Base-by-base conservation (phyloP, 2,888 invertebrate species). In the Drosophila merina region DNA sequence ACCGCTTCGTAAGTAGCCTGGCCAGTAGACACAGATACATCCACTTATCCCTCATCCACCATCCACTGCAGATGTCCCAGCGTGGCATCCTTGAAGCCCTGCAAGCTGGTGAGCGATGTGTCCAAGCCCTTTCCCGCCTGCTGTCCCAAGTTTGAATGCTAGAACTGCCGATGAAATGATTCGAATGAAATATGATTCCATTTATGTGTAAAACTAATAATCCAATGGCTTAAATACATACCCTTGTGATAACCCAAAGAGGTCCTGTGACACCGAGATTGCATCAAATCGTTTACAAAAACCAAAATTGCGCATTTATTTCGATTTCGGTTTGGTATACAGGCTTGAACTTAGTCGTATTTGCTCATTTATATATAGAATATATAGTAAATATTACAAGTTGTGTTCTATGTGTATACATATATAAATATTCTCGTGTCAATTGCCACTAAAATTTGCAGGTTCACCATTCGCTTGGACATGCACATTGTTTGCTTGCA, bases 61-160 rank as follows among this genome's bases (percentile, higher is more conserved):
- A 20, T 20, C 20, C 20, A 20, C 20, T 20, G 20, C 52, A 89
- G 89, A 4, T 89, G 88, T 36, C 47, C 85, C 0, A 6, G 42
- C 0, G 28, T 50, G 0, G 51, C 36, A 0, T 12, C 50, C 1
- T 30, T 75, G 12, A 57, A 69, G 36, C 74, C 76, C 26, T 89
- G 89, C 60, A 76, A 73, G 30, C 25, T 78, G 4, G 57, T 76
- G 0, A 50, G 63, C 10, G 79, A 88, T 74, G 30, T 57, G 0
- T 57, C 64, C 0, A 79, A 85, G 33, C 70, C 86, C 0, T 89
- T 69, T 68, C 90, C 90, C 4, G 51, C 71, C 7, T 89, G 89
- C 42, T 89, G 88, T 60, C 76, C 87, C 10, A 48, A 28, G 26
- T 72, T 42, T 8, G 12, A 70, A 2, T 70, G 70, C 36, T 70